These are phyloP conservation scores for Megaceryle torquata DNA, from an alignment of 2,113 vertebrate genomes.

Conservation along the genomic window DNA sequence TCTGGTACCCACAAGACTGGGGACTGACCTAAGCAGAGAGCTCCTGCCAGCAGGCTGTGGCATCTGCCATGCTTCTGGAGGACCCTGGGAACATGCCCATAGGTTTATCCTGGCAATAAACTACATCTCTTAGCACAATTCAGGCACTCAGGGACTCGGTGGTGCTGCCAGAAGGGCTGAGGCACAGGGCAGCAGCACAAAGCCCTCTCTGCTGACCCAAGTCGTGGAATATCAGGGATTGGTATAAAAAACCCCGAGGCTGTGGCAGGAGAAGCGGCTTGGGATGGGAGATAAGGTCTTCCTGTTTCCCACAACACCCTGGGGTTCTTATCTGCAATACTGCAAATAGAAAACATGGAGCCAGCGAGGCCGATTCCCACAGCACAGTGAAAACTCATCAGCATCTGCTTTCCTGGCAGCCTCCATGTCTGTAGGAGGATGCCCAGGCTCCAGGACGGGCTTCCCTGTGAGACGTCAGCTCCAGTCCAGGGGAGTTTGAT, in stretches of 20 bases:
- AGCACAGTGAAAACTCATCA: neutral
- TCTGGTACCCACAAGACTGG: neutral
- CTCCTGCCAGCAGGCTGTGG: neutral
- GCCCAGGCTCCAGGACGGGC: neutral
- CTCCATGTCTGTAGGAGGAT: neutral
- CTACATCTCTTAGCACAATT: neutral
- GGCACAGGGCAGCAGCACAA: neutral
- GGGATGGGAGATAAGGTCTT: conserved; percentile 49
- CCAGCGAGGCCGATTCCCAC: neutral
- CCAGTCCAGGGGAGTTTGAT: fast-evolving
- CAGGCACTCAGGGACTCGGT: fast-evolving
- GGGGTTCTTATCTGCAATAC: conserved; percentile 18
- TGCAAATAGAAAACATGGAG: neutral
- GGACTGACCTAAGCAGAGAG: neutral
- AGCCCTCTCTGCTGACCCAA: neutral
- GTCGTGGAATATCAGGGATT: neutral
- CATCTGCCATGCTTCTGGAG: neutral
- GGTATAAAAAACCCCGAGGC: neutral
- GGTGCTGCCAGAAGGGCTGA: neutral
- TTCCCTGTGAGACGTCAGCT: fast-evolving
- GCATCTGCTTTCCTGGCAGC: neutral
- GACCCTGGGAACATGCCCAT: neutral
- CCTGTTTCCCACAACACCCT: conserved; percentile 39
- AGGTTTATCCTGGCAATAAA: neutral
- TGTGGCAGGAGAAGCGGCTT: neutral